Base-by-base conservation (phyloP, 2,888 invertebrate genomes). In the Brachynemurus nebulosus region DNA sequence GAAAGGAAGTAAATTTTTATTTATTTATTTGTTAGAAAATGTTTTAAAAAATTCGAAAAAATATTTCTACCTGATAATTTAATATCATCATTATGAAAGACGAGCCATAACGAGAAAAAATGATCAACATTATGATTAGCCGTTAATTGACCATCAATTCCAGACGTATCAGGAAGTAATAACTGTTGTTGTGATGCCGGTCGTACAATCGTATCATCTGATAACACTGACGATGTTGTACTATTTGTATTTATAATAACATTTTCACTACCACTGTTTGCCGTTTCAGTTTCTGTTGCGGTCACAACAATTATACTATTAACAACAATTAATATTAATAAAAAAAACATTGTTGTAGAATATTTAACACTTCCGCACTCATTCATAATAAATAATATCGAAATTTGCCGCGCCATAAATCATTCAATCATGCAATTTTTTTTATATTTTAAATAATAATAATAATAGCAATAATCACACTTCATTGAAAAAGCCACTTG, bases 101-200 rank as follows among this genome's bases (percentile, higher is more conserved):
- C 67, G 48, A 67, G 59, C 69, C 69, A 70, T 41, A 69, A 58
- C 11, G 67, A 66, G 58, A 70, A 70, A 59, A 70, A 70, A 50
- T 64, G 61, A 56, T 70, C 68, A 48, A 70, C 67, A 44, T 62
- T 64, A 19, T 66, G 60, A 45, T 65, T 66, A 45, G 65, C 67
- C 18, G 67, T 66, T 48, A 69, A 61, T 49, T 67, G 67, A 16
- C 66, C 67, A 53, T 66, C 65, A 52, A 70, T 68, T 46, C 64
- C 66, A 40, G 67, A 61, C 42, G 68, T 68, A 55, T 69, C 65
- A 35, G 69, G 70, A 34, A 42, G 34, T 37, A 37, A 37, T n/a
- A 37, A 20, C 12, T 37, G 37, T 20, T 37, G 30, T 30, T 30
- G 30, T 12, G n/a, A 12, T 30, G 30, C 14, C 4, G 30, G 11